Evolutionary conservation across 2,888 invertebrate genomes (phyloP).

Genomic region (Plebejus anna): DNA sequence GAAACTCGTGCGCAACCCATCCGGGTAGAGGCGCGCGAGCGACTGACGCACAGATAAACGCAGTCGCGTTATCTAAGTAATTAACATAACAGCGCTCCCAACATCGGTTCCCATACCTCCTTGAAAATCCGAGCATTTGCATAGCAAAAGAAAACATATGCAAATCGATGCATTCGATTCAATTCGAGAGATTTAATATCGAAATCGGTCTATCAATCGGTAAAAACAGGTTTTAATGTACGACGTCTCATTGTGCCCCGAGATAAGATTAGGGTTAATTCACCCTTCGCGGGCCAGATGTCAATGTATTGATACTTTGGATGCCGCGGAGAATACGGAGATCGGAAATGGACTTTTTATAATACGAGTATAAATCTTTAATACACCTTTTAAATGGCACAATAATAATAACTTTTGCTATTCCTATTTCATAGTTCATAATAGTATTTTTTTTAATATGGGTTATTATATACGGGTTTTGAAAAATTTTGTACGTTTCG

Average conservation of each 20-base stretch:
- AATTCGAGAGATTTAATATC: conserved; percentile 69
- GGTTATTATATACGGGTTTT: neutral
- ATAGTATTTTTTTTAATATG: neutral
- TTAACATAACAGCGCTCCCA: conserved; percentile 63
- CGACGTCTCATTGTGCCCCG: conserved; percentile 57
- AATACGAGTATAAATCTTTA: conserved; percentile 51
- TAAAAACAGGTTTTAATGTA: conserved; percentile 73
- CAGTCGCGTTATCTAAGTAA: conserved; percentile 66
- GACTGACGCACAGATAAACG: conserved; percentile 69
- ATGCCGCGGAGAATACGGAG: conserved; percentile 53
- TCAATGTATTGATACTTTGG: conserved; percentile 67
- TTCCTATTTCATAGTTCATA: conserved; percentile 3
- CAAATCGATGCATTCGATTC: conserved; percentile 64
- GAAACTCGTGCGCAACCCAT: conserved; percentile 53
- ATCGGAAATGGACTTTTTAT: conserved; percentile 70
- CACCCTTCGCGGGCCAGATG: conserved; percentile 58
- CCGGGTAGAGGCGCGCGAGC: conserved; percentile 69
- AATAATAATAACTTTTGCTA: conserved; percentile 29
- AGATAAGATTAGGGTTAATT: conserved; percentile 72
- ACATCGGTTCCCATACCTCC: conserved; percentile 63
- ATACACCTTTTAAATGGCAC: conserved; percentile 27
- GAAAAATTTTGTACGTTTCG: neutral
- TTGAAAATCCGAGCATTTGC: conserved; percentile 60
- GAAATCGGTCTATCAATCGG: conserved; percentile 61
- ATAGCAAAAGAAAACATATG: conserved; percentile 71